Evolutionary conservation across 1,140 invertebrate species (phyloP).

Genomic region (Aphaenogaster floridana): DNA sequence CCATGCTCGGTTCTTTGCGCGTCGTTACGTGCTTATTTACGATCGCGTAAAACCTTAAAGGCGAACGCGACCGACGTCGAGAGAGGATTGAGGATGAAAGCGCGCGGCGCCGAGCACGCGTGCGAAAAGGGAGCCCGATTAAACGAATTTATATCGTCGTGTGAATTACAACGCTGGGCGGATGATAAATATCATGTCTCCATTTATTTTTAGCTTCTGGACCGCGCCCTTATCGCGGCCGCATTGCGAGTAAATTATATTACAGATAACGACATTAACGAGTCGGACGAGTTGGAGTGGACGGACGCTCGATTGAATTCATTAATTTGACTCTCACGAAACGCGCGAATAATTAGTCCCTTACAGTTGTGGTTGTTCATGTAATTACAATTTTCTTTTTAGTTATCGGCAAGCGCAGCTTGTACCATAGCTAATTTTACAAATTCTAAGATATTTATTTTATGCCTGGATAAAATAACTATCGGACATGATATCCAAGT

Average conservation of each 20-base stretch:
- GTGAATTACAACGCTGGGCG: conserved; percentile 39
- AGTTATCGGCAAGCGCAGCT: background rate
- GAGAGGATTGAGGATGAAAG: conserved; percentile 5
- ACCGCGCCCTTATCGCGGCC: conserved; percentile 56
- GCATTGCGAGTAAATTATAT: conserved; percentile 52
- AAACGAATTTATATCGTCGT: conserved; percentile 57
- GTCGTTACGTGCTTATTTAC: conserved; percentile 47
- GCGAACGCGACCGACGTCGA: background rate
- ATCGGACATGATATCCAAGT: background rate
- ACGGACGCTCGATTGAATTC: conserved; percentile 41
- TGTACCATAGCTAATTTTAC: background rate
- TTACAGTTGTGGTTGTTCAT: background rate
- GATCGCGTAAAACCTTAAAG: conserved; percentile 38
- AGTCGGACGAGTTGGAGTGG: conserved; percentile 12
- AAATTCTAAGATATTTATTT: background rate
- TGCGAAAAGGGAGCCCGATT: conserved; percentile 25
- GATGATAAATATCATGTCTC: conserved; percentile 41
- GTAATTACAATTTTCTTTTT: conserved; percentile 4
- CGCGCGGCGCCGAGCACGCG: background rate
- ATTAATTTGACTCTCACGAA: conserved; percentile 38
- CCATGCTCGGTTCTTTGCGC: background rate
- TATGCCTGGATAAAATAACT: too few relatives aligned
- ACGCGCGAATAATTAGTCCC: conserved; percentile 39
- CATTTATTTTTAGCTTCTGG: conserved; percentile 40
- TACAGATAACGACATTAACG: conserved; percentile 49